Base-by-base conservation (phyloP, 2,888 invertebrate species). In the Apodemia hepburni region DNA sequence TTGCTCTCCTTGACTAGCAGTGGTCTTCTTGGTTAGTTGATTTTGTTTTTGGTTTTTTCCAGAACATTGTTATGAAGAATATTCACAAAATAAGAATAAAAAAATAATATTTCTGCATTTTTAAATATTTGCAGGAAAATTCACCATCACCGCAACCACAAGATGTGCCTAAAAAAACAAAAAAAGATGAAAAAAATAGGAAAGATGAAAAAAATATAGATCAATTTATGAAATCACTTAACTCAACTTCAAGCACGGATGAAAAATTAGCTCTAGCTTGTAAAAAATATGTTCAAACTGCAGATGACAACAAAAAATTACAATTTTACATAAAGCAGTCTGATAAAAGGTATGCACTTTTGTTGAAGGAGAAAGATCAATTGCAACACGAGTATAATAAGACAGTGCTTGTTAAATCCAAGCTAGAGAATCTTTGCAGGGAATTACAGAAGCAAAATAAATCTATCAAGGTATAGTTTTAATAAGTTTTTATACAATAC, bases 391-490 rank as follows among this genome's bases (percentile, higher is more conserved):
- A 98, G 75, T 94, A 96, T 68, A 96, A 96, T 70, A 97, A 97
- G 84, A 94, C 95, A 60, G 93, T 97, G 61, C 92, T 97, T 59
- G 94, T 97, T 59, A 95, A 96, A 69, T 95, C 96, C 33, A 95
- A 97, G 76, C 86, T 99, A 70, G 98, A 98, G 81, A 96, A 95
- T 78, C 92, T 99, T 5, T 98, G 98, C 78, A 90, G 98, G 11
- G 98, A 98, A 81, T 92, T 99, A 58, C 98, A 98, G 85, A 96
- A 96, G 78, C 96, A 98, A 74, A 98, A 98, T 79, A 98, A 98
- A 81, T 94, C 96, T 60, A 95, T 98, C 18, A 97, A 97, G 92
- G 96, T 96, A 87, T 70, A 27, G 57, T 58, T 45, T 42, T 42
- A 15, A 42, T 42, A 35, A 7, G 9, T 1, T 35, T 35, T 35